These are phyloP conservation scores for Ostrea denselamellosa DNA, from an alignment of 1,140 invertebrate species.

Conservation along the genomic window DNA sequence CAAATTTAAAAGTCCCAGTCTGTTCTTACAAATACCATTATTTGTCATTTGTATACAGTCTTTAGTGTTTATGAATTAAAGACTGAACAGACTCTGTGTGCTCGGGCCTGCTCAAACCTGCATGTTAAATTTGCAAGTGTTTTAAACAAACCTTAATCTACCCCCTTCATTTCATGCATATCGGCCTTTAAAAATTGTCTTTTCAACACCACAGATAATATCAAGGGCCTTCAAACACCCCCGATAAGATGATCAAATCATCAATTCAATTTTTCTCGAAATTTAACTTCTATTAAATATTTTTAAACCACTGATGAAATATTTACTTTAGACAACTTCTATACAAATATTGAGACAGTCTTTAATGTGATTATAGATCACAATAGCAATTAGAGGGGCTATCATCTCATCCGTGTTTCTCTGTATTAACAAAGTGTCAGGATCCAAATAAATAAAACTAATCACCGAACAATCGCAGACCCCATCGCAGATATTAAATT, in stretches of 20 bases:
- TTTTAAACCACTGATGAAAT: background rate
- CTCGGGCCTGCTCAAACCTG: background rate
- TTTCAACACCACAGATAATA: conserved; percentile 28
- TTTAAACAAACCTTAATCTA: conserved; percentile 33
- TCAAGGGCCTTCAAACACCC: conserved; percentile 6
- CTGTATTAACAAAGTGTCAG: background rate
- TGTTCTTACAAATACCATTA: conserved; percentile 33
- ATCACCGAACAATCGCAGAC: background rate
- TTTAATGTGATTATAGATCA: conserved; percentile 31
- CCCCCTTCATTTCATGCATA: conserved; percentile 29
- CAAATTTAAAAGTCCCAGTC: background rate
- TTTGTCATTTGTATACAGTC: conserved; percentile 17
- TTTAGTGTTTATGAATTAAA: conserved; percentile 39
- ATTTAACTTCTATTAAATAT: conserved; percentile 34
- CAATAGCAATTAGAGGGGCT: background rate
- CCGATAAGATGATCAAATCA: conserved; percentile 12
- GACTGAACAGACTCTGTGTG: background rate
- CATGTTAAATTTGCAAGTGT: conserved; percentile 26
- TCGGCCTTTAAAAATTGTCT: conserved; percentile 3
- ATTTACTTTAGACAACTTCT: background rate
- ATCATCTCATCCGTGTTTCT: background rate
- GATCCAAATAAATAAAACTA: background rate
- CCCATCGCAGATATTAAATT: background rate
- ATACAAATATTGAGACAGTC: conserved; percentile 27
- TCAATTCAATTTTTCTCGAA: conserved; percentile 32